Evolutionary conservation across 2,888 invertebrate genomes (phyloP), one percentile per base, ranked within the genome.

Genomic region (Brachyopa scutellaris): DNA sequence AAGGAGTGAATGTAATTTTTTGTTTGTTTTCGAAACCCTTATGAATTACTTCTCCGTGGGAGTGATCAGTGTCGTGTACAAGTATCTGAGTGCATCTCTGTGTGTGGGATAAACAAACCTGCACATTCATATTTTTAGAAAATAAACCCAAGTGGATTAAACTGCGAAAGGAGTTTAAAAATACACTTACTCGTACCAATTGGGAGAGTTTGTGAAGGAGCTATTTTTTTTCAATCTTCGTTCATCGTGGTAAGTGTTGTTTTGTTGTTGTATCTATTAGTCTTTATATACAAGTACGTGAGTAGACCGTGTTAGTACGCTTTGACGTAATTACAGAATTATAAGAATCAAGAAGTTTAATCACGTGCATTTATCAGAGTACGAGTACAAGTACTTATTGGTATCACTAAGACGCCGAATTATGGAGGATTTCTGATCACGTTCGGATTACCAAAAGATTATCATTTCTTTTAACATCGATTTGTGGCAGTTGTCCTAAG

Each of bases 391-490:
- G n/a, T n/a, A 69, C 67, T 62, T 74, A 69, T 55, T 69, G 79
- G 61, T 67, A 73, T 26, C 79, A 67, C 62, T 7, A 51, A 80
- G 29, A 29, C 62, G 61, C 57, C 62, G 42, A 66, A 45, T 76
- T 76, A 69, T 69, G 80, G 64, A 80, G 69, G 74, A 64, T 69
- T 76, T 74, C 80, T 80, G 69, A 64, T 80, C 80, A 74, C 80
- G 76, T 79, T 13, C 42, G 5, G 13, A 21, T 38, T 29, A n/a
- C 45, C n/a, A n/a, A 29, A 62, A 62, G 72, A 47, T 57, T 55
- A 49, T 51, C 49, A 59, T 73, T 53, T 36, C 23, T 59, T 38
- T 29, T 51, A 69, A 80, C 80, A 76, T 80, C 80, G 62, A 69
- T 80, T 80, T 79, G 49, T 74, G 74, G 67, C 74, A 74, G 61